These are phyloP conservation scores for Nibea coibor DNA, from an alignment of 2,113 vertebrate genomes.

Conservation along the genomic window DNA sequence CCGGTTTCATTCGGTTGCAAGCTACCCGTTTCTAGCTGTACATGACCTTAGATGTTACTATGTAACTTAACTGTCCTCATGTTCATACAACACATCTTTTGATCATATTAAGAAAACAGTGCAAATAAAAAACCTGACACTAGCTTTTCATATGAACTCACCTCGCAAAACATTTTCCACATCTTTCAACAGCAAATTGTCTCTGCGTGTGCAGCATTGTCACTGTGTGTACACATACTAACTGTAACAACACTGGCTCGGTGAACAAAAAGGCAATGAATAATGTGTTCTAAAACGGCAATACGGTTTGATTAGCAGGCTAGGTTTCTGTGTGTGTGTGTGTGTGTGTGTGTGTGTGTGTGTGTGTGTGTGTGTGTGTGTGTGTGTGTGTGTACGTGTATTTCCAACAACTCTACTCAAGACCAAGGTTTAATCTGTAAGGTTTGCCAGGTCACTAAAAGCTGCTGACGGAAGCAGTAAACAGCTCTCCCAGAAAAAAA, in stretches of 20 bases:
- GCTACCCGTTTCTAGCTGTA: too few species aligned
- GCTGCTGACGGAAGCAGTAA: conserved; percentile 9
- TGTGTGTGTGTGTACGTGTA: neutral
- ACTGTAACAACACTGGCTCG: neutral
- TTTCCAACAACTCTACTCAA: neutral
- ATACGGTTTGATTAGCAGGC: neutral
- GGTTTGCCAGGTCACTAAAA: conserved; percentile 18
- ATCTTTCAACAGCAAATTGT: neutral
- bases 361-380: neutral
- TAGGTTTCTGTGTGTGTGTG: neutral
- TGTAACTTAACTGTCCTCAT: too few species aligned
- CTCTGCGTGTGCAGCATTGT: neutral
- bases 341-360: neutral
- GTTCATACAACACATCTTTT: too few species aligned
- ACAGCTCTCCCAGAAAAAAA: neutral
- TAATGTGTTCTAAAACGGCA: neutral
- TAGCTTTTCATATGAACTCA: neutral
- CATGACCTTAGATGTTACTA: neutral
- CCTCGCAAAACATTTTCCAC: neutral
- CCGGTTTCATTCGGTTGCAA: neutral
- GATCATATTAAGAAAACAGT: too few species aligned
- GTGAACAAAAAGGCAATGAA: conserved; percentile 7
- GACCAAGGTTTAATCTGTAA: conserved; percentile 18
- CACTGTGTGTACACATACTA: neutral
- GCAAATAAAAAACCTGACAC: neutral